Percentiles rank a stretch among this genome's conserved stretches.
These are phyloP conservation scores for Protaetia brevitarsis DNA, from an alignment of 1,140 invertebrate species.

Conservation along the genomic window DNA sequence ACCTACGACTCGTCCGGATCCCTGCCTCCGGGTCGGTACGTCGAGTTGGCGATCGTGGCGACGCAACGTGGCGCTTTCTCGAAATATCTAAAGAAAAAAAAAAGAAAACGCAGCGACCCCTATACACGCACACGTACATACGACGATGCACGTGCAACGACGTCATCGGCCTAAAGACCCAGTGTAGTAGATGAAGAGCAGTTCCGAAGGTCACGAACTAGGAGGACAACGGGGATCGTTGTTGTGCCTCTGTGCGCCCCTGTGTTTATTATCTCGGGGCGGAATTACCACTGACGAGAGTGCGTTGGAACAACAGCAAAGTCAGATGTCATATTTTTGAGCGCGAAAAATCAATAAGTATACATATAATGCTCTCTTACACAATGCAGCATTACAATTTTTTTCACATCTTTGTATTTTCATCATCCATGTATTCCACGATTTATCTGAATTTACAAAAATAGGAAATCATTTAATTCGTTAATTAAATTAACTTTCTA, in stretches of 20 bases:
- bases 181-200: constrained; percentile 10
- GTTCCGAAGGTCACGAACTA: neutral
- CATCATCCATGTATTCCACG: too few relatives aligned
- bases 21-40: neutral
- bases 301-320: constrained; percentile 14
- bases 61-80: neutral
- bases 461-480: too few relatives aligned
- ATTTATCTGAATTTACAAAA: too few relatives aligned
- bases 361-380: too few relatives aligned
- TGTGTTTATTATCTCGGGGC: neutral
- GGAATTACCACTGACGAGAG: too few relatives aligned
- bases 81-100: constrained; percentile 3
- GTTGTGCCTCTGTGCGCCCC: neutral
- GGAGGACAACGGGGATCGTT: neutral
- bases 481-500: too few relatives aligned
- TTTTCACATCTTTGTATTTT: too few relatives aligned
- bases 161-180: constrained; percentile 5
- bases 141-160: constrained; percentile 1
- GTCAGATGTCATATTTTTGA: constrained; percentile 11
- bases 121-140: too few relatives aligned
- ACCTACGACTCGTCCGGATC: constrained; percentile 15
- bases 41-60: constrained; percentile 1
- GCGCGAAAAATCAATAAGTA: constrained; percentile 12
- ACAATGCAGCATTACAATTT: too few relatives aligned
- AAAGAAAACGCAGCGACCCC: too few relatives aligned